Base-by-base conservation (phyloP, 2,113 vertebrate genomes). In the Felis chaus region DNA sequence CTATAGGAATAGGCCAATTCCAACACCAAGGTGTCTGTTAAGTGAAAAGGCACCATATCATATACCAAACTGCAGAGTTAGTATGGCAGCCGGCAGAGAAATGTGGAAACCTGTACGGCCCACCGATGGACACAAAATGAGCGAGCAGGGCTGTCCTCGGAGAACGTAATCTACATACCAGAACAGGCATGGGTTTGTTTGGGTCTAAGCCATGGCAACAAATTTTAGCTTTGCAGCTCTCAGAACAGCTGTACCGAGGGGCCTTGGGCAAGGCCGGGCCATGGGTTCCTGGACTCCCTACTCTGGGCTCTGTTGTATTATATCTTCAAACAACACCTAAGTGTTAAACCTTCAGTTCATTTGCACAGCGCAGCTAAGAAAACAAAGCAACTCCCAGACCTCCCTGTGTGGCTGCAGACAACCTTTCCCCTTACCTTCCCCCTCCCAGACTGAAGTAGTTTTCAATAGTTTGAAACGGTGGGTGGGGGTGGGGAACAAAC, bases 191-290 rank as follows among this genome's bases (percentile, higher is more conserved):
- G 45, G 90, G 93, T 97, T 97, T 98, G 74, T 98, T 98, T 97
- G 90, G 90, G 63, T 23, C 4, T 86, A 76, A 98, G 91, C 95
- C 90, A 97, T 93, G 91, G 96, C 95, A 99, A 98, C 98, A 95
- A 48, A 55, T 74, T 97, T 94, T 76, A 96, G 87, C 96, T 96
- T 80, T 29, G 93, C 87, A 89, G 91, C 65, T 95, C 94, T 78
- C 90, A 33, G 83, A 97, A 96, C 94, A 98, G 91, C 97, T 98
- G 97, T 66, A 69, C 61, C 1, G 23, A 71, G 95, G 78, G 14
- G 0, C 85, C 88, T 4, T 2, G 74, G 66, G 86, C 48, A 86
- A 76, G n/a, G n/a, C n/a, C 4, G 0, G 0, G 0, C 76, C 5
- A 0, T 27, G 50, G 71, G n/a, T 63, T 95, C 29, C 33, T 33